Evolutionary conservation across 2,888 invertebrate species (phyloP).

Genomic region (Aphelenchoides bicaudatus): DNA sequence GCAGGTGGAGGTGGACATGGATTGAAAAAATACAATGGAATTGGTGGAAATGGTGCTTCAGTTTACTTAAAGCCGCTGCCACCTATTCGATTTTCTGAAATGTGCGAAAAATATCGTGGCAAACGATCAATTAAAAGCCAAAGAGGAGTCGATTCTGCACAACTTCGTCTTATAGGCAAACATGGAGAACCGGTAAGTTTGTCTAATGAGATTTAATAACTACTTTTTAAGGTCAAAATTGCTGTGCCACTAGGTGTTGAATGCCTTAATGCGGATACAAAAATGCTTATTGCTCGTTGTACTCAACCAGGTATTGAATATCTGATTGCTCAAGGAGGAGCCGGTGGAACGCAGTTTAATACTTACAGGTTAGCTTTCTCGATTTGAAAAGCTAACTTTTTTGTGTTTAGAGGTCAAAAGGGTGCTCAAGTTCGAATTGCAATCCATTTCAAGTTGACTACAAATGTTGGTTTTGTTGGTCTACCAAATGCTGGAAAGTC

Average conservation of each 20-base stretch:
- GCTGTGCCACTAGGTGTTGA: constrained; percentile 55
- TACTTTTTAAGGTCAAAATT: constrained; percentile 32
- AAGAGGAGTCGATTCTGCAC: constrained; percentile 21
- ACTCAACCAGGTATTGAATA: constrained; percentile 35
- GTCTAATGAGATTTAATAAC: too few species aligned
- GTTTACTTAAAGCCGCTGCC: constrained; percentile 38
- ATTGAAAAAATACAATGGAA: constrained; percentile 48
- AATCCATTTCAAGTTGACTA: constrained; percentile 50
- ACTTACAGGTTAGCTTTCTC: constrained; percentile 35
- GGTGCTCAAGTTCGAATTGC: constrained; percentile 41
- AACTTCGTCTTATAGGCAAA: too few species aligned
- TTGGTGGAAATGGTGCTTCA: constrained; percentile 52
- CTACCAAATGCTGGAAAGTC: constrained; percentile 59
- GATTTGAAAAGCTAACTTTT: background rate
- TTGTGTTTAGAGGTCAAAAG: constrained; percentile 34
- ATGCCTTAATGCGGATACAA: constrained; percentile 40
- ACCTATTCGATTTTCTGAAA: background rate
- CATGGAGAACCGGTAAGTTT: too few species aligned
- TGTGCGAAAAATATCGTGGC: constrained; percentile 1
- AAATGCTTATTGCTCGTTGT: constrained; percentile 44
- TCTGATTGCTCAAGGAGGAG: constrained; percentile 46
- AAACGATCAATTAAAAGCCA: constrained; percentile 20
- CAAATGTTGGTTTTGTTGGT: constrained; percentile 55
- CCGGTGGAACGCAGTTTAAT: constrained; percentile 38
- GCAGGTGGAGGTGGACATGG: constrained; percentile 48